A percentile compares a stretch with the other conserved stretches of the same genome.
Conservation (phyloP, 2,113 vertebrate genomes). For the Stictonetta naevosa region DNA sequence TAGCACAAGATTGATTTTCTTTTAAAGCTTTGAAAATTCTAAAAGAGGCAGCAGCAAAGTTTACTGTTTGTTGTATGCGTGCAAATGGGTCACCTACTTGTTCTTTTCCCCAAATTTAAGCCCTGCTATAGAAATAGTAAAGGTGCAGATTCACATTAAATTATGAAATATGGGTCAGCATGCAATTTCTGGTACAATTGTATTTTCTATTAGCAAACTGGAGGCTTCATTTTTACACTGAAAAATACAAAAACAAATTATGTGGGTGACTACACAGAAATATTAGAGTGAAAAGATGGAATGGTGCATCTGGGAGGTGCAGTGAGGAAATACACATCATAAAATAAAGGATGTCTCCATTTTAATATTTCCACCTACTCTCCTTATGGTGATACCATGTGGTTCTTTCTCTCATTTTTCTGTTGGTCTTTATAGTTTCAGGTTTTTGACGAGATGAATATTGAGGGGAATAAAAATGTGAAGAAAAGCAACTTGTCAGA, state of each 20-base stretch:
- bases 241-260: slow-evolving; percentile 62
- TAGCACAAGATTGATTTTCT: slow-evolving; percentile 42
- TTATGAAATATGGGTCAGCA: slow-evolving; percentile 37
- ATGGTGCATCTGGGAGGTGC: slow-evolving; percentile 38
- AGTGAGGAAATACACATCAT: slow-evolving; percentile 56
- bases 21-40: neutral
- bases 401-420: slow-evolving; percentile 52
- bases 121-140: neutral
- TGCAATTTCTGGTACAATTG: slow-evolving; percentile 1
- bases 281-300: slow-evolving; percentile 64
- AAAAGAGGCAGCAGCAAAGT: slow-evolving; percentile 32
- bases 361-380: slow-evolving; percentile 77
- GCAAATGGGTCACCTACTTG: neutral
- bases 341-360: slow-evolving; percentile 63
- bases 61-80: neutral
- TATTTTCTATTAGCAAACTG: slow-evolving; percentile 56
- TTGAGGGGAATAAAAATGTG: slow-evolving; percentile 24
- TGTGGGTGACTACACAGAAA: slow-evolving; percentile 61
- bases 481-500: neutral
- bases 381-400: slow-evolving; percentile 75
- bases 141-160: slow-evolving; percentile 21
- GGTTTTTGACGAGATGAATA: slow-evolving; percentile 11
- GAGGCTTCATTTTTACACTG: slow-evolving; percentile 52
- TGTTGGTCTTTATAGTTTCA: slow-evolving; percentile 30
- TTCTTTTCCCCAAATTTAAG: neutral